Conservation (phyloP, 2,888 invertebrate genomes). For the Latrodectus elegans region DNA sequence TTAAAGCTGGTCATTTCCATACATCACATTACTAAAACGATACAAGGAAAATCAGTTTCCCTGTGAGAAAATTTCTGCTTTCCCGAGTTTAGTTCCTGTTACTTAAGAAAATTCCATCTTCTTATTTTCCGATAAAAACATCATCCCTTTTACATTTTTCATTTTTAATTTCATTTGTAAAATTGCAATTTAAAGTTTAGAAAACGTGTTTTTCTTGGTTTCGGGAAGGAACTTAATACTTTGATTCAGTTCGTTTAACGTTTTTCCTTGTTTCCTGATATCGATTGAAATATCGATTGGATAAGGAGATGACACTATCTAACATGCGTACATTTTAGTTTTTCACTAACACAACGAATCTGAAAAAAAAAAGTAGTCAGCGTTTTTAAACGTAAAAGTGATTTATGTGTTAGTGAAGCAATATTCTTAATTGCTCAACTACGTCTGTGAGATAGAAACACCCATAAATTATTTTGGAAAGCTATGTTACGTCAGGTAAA, state of each 20-base stretch:
- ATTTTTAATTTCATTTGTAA: constrained; percentile 35
- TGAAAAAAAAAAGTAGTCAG: constrained; percentile 14
- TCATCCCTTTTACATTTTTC: constrained; percentile 34
- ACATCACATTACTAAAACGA: background rate
- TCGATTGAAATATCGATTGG: constrained; percentile 24
- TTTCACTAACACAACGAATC: constrained; percentile 4
- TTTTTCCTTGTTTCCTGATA: background rate
- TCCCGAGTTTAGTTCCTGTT: background rate
- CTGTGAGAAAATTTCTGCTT: background rate
- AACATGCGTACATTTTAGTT: background rate
- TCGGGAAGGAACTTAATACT: background rate
- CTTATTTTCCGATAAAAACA: constrained; percentile 2
- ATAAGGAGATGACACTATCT: background rate
- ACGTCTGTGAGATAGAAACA: background rate
- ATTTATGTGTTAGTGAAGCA: constrained; percentile 17
- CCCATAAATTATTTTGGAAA: constrained; percentile 17
- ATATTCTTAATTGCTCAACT: constrained; percentile 25
- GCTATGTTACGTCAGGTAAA: constrained; percentile 19
- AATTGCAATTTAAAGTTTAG: constrained; percentile 28
- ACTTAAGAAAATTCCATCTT: background rate
- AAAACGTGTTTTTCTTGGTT: background rate
- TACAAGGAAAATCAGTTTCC: constrained; percentile 3
- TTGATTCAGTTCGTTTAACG: background rate
- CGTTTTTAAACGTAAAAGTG: background rate
- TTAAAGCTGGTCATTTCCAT: constrained; percentile 19